phyloP scores from a whole-genome alignment of 2,888 invertebrate genomes.

The Hoplodrina ambigua region DNA sequence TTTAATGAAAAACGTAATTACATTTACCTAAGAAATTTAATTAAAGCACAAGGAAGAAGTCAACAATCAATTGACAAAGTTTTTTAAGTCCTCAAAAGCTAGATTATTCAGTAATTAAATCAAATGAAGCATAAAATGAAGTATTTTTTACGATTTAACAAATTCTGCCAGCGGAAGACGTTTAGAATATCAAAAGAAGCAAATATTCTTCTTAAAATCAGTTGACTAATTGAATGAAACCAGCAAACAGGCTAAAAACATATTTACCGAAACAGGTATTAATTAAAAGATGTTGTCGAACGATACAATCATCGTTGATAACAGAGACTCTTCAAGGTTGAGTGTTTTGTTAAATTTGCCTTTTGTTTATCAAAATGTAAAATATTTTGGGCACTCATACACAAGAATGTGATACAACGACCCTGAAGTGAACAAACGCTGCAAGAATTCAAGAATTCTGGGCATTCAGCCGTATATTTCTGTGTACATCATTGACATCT shows the following conservation, averaged over 20 bases:
- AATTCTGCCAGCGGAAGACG: neutral
- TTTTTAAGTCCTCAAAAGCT: conserved; percentile 14
- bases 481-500: conserved; percentile 59
- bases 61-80: neutral
- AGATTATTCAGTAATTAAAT: conserved; percentile 1
- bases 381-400: conserved; percentile 35
- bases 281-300: conserved; percentile 22
- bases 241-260: conserved; percentile 1
- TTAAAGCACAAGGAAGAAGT: conserved; percentile 40
- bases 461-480: conserved; percentile 60
- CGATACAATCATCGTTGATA: conserved; percentile 44
- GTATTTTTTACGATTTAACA: neutral
- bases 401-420: conserved; percentile 41
- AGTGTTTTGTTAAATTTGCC: conserved; percentile 14
- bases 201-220: conserved; percentile 3
- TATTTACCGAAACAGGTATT: conserved; percentile 21
- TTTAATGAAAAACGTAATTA: conserved; percentile 13
- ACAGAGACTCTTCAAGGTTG: conserved; percentile 40
- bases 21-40: conserved; percentile 37
- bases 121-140: conserved; percentile 23
- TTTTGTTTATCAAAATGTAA: conserved; percentile 43
- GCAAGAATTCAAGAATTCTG: conserved; percentile 58
- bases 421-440: conserved; percentile 43
- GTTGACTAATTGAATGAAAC: neutral
- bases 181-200: neutral